Percentiles rank a stretch among this genome's conserved stretches.
phyloP scores from a whole-genome alignment of 2,113 vertebrate genomes.

The Hypomesus transpacificus region DNA sequence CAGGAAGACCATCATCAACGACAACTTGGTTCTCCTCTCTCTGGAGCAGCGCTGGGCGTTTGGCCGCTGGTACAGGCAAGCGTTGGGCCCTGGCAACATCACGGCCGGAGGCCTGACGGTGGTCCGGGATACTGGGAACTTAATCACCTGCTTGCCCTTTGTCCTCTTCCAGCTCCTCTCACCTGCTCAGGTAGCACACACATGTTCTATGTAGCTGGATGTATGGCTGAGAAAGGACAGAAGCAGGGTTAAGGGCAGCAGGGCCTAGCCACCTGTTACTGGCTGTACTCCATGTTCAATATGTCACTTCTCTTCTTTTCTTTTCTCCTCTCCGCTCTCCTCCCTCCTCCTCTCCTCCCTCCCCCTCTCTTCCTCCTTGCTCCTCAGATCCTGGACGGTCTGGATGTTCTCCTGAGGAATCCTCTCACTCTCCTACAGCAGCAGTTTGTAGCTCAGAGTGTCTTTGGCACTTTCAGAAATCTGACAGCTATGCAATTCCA shows the following conservation, averaged over 20 bases:
- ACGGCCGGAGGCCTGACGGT: conserved; percentile 52
- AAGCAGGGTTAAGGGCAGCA: conserved; percentile 22
- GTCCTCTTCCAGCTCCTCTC: conserved; percentile 74
- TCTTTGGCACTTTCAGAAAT: conserved; percentile 63
- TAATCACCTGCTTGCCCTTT: conserved; percentile 77
- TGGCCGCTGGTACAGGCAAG: conserved; percentile 67
- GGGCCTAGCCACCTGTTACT: conserved; percentile 13
- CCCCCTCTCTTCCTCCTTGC: conserved; percentile 4
- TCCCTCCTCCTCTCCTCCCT: background rate
- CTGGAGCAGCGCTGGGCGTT: conserved; percentile 66
- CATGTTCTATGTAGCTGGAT: too few species aligned
- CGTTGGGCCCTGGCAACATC: conserved; percentile 45
- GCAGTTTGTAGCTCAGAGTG: conserved; percentile 63
- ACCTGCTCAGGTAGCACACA: conserved; percentile 75
- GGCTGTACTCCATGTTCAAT: conserved; percentile 41
- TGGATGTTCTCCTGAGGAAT: conserved; percentile 67
- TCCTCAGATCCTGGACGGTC: conserved; percentile 64
- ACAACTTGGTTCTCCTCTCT: conserved; percentile 54
- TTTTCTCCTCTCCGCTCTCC: background rate
- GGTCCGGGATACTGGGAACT: conserved; percentile 68
- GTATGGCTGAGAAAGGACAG: conserved; percentile 36
- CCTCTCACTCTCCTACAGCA: conserved; percentile 55
- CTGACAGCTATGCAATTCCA: conserved; percentile 63
- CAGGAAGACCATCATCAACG: conserved; percentile 66
- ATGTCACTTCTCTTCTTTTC: conserved; percentile 38